Base-by-base conservation (phyloP, 1,140 invertebrate species). In the Heterodera schachtii region DNA sequence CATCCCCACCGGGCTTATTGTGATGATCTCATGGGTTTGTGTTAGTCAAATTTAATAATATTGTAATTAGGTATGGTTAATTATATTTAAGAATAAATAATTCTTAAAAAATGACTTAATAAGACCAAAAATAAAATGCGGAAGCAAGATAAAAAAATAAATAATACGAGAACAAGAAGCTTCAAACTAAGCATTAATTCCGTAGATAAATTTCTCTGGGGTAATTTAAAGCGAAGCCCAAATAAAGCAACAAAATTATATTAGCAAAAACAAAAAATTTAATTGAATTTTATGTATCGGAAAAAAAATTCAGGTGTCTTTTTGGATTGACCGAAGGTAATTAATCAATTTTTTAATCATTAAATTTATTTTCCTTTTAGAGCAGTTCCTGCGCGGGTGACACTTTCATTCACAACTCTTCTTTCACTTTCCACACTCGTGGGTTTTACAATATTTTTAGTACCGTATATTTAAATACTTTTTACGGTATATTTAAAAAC, bases 1-100 rank as follows among this genome's bases (percentile, higher is more conserved):
- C 90, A 94, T 94, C 2, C 95, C 95, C 0, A 95, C 94, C 3
- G 93, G 83, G 49, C 90, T 96, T 7, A 94, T 96, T 9, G 94
- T 95, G 7, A 94, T 94, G 92, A 90, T 95, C 0, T 94, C 94
- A 0, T 95, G 95, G 95, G 95, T 95, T 46, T 6, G 43, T 66
- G 13, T 64, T 46, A 31, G 31, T 31, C 31, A 31, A 31, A 0
- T 31, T 31, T 31, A 31, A 0, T 31, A 31, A 31, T 31, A 31
- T 31, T 31, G 31, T 31, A 31, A 31, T 31, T 31, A 0, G 0
- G 31, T 31, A 31, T 31, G 31, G 31, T 1, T 31, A 31, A 31
- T 31, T 31, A 31, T 31, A 31, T 31, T 31, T 1, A 31, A 31
- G 31, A n/a, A n/a, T 31, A 31, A 31, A 31, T 31, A 31, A 31